Percentiles rank a stretch among this genome's conserved stretches.
phyloP scores from a whole-genome alignment of 2,888 invertebrate genomes.

The Graphium colonna region DNA sequence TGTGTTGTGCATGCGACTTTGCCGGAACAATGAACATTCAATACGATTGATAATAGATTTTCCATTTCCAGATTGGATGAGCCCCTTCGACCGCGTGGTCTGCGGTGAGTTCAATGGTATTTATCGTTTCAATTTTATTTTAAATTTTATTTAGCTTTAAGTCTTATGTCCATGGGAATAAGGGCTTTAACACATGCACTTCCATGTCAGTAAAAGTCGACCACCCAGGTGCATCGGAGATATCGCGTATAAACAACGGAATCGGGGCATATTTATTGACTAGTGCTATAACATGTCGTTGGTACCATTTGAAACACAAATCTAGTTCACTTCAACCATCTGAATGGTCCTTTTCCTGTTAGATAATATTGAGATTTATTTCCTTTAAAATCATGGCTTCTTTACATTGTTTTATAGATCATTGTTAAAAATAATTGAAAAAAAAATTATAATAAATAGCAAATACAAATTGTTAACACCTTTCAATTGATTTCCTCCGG shows the following conservation, averaged over 20 bases:
- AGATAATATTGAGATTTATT: conserved; percentile 3
- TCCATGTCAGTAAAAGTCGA: conserved; percentile 10
- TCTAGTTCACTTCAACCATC: conserved; percentile 1
- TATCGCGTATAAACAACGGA: conserved; percentile 16
- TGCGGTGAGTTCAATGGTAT: conserved; percentile 95
- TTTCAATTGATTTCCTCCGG: no score
- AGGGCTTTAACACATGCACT: conserved; percentile 20
- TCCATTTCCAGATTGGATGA: conserved; percentile 95
- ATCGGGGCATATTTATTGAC: conserved; percentile 8
- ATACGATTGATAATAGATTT: conserved; percentile 81
- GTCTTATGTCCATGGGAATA: conserved; percentile 45
- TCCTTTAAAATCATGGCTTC: background rate
- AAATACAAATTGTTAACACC: no score
- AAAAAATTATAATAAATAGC: no score
- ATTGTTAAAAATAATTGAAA: no score
- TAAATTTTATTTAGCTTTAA: conserved; percentile 71
- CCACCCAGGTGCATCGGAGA: conserved; percentile 20
- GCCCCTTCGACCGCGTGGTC: conserved; percentile 95
- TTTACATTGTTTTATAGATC: no score
- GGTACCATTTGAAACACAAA: conserved; percentile 8
- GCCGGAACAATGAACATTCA: conserved; percentile 69
- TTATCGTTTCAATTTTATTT: conserved; percentile 83
- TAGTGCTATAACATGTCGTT: conserved; percentile 5
- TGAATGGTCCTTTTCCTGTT: background rate
- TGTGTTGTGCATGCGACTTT: conserved; percentile 54